Percentiles rank a stretch among this genome's conserved stretches.
phyloP scores from a whole-genome alignment of 2,113 vertebrate species.

The Hemiscyllium ocellatum region DNA sequence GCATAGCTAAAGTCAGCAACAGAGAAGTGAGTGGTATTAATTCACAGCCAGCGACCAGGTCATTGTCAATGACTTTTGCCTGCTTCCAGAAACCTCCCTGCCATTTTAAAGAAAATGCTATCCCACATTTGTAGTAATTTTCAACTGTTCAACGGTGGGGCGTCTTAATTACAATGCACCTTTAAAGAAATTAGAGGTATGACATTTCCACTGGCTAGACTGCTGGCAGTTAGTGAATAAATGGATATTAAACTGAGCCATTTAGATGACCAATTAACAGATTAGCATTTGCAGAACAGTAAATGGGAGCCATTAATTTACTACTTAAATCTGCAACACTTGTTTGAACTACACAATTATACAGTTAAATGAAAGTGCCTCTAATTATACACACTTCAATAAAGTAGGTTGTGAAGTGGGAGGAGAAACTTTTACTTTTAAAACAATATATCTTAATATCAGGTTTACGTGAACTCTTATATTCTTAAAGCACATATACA shows the following conservation, averaged over 20 bases:
- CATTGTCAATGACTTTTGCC: background rate
- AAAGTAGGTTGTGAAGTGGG: background rate
- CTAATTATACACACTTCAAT: background rate
- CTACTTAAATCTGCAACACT: slow-evolving; percentile 29
- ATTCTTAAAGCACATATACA: background rate
- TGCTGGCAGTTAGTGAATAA: background rate
- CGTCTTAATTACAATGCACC: slow-evolving; percentile 14
- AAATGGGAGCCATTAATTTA: slow-evolving; percentile 30
- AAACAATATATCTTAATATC: background rate
- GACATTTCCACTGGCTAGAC: slow-evolving; percentile 24
- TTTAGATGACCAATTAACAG: slow-evolving; percentile 36
- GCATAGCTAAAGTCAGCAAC: background rate
- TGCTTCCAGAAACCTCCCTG: background rate
- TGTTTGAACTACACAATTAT: slow-evolving; percentile 28
- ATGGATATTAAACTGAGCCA: slow-evolving; percentile 32
- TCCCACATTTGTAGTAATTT: slow-evolving; percentile 10
- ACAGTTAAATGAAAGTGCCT: slow-evolving; percentile 17
- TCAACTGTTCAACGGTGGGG: background rate
- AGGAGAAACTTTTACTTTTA: slow-evolving; percentile 5
- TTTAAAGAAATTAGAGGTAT: slow-evolving; percentile 6
- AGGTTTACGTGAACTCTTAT: background rate
- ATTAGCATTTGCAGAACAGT: slow-evolving; percentile 29
- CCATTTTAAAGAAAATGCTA: background rate
- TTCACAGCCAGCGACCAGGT: background rate
- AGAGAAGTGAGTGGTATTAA: background rate